Percentiles rank a stretch among this genome's conserved stretches.
Conservation (phyloP, 2,888 invertebrate genomes). For the Melipona bicolor region DNA sequence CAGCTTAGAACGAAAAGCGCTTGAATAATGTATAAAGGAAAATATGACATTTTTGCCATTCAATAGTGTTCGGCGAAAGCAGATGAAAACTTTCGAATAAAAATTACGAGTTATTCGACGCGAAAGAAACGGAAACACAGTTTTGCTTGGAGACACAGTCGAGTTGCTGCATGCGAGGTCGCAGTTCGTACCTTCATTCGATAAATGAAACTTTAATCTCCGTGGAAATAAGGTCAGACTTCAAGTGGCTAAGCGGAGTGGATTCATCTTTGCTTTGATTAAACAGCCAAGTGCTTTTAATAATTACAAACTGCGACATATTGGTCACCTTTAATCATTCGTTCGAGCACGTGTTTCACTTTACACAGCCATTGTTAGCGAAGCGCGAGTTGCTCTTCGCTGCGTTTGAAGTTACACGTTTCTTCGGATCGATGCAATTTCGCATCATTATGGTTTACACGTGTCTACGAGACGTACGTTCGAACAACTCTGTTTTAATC, state of each 20-base stretch:
- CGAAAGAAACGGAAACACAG: constrained; percentile 27
- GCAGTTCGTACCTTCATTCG: constrained; percentile 44
- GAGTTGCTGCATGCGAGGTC: constrained; percentile 42
- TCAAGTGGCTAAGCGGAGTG: constrained; percentile 44
- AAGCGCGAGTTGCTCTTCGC: not conserved
- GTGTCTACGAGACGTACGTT: too few relatives aligned
- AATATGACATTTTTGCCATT: constrained; percentile 14
- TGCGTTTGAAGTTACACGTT: not conserved
- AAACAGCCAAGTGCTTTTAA: constrained; percentile 50
- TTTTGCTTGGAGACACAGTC: constrained; percentile 1
- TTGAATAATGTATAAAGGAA: too few relatives aligned
- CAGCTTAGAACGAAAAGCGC: not conserved
- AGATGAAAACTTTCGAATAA: not conserved
- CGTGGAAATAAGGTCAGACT: constrained; percentile 60
- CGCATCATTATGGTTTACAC: not conserved
- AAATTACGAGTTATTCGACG: constrained; percentile 17
- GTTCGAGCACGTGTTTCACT: not conserved
- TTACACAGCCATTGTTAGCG: not conserved
- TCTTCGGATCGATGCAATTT: not conserved
- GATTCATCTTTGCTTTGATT: constrained; percentile 48
- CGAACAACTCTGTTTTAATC: not conserved
- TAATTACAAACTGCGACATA: constrained; percentile 45
- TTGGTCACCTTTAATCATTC: constrained; percentile 47
- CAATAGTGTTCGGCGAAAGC: not conserved
- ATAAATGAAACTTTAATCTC: constrained; percentile 60